Conservation (phyloP, 2,888 invertebrate genomes). For the Aphrophora alni region DNA sequence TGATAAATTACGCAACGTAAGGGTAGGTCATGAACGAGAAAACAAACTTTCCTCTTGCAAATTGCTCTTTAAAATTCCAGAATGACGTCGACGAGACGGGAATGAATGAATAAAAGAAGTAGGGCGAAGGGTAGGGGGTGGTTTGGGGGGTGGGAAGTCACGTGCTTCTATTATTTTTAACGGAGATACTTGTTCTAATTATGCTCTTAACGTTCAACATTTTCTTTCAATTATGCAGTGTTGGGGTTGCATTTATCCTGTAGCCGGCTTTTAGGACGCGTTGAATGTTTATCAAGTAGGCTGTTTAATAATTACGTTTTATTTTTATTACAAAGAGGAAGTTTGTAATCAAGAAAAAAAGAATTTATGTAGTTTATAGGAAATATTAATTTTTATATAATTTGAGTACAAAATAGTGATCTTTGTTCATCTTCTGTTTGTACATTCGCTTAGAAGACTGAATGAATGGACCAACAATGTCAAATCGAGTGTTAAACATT, state of each 20-base stretch:
- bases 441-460: too few relatives aligned
- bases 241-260: not conserved
- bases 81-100: conserved; percentile 43
- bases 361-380: too few relatives aligned
- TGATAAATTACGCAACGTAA: conserved; percentile 46
- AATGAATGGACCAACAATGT: too few relatives aligned
- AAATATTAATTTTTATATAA: too few relatives aligned
- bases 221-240: not conserved
- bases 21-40: conserved; percentile 46
- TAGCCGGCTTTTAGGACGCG: not conserved
- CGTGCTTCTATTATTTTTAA: conserved; percentile 40
- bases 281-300: not conserved
- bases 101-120: conserved; percentile 44
- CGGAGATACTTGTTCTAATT: conserved; percentile 7
- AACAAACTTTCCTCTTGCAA: conserved; percentile 40
- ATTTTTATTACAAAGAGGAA: too few relatives aligned
- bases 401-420: too few relatives aligned
- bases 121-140: conserved; percentile 19
- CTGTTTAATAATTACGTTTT: not conserved
- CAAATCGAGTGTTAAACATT: too few relatives aligned
- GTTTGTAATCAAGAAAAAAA: too few relatives aligned
- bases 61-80: conserved; percentile 49
- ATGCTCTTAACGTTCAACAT: not conserved
- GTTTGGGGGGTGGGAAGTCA: not conserved
- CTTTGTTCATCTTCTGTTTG: too few relatives aligned